Conservation (phyloP, 2,797 vertebrate species). For the Ptychadena robeensis region DNA sequence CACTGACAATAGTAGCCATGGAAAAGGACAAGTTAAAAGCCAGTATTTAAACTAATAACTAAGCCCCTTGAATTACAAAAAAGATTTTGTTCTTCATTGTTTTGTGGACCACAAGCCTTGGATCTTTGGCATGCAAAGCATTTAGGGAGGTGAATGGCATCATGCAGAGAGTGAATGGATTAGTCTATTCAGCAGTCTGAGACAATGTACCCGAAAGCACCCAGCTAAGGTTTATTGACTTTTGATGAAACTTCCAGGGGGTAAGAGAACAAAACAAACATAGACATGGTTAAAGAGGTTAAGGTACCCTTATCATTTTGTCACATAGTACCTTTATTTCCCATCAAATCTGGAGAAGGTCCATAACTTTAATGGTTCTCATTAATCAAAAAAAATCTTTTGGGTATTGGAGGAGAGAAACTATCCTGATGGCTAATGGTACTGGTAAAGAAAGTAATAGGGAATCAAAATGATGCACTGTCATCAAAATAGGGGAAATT, state of each 20-base stretch:
- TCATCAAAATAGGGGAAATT: neutral
- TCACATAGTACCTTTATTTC: neutral
- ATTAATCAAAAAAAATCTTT: too few relatives aligned
- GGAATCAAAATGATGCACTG: neutral
- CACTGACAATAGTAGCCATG: conserved; percentile 65
- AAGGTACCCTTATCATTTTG: neutral
- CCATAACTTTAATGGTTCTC: neutral
- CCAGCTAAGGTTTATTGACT: conserved; percentile 25
- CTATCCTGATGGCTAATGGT: neutral
- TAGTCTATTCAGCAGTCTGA: neutral
- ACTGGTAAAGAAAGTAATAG: neutral
- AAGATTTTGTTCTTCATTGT: conserved; percentile 35
- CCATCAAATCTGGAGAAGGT: neutral
- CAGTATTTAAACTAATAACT: conserved; percentile 63
- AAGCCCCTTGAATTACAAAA: conserved; percentile 53
- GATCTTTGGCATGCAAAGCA: conserved; percentile 58
- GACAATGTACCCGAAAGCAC: neutral
- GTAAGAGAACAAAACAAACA: conserved; percentile 17
- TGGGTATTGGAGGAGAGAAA: too few relatives aligned
- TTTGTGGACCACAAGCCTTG: conserved; percentile 51
- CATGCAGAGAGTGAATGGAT: conserved; percentile 41
- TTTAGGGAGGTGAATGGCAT: conserved; percentile 47
- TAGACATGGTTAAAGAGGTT: neutral
- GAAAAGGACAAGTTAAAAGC: conserved; percentile 67
- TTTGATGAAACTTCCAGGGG: conserved; percentile 15